Base-by-base conservation (phyloP, 2,797 vertebrate genomes). In the Siniperca obscura region DNA sequence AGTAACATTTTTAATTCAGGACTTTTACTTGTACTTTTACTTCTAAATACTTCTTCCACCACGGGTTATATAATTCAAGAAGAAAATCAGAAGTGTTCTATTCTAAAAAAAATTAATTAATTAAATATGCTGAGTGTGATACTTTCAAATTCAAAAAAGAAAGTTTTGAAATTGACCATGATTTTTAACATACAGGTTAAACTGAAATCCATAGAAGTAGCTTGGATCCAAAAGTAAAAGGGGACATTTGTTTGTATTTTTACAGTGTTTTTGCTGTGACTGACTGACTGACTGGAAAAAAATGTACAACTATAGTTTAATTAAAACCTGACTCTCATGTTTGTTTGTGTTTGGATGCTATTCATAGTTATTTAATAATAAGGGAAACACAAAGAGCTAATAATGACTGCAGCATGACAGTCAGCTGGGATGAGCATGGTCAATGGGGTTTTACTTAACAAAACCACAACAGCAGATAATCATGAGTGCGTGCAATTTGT, bases 351-450 rank as follows among this genome's bases (percentile, higher is more conserved):
- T 71, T 21, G 40, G 17, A 70, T 42, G 38, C 36, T 14, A 21
- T 42, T 53, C 27, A 1, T 38, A 21, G 36, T 46, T 22, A 44
- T 70, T 52, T n/a, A 27, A 16, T 64, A 27, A 56, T 1, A 44
- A 36, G 2, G 16, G 38, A 65, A 66, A 50, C 36, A 53, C 34
- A 68, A 34, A 34, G 30, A 12, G 38, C 13, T 12, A 34, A n/a
- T 34, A 25, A 7, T 22, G 40, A 30, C 40, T 17, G 25, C 60
- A 50, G 14, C 25, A 7, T 36, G 59, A 59, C 1, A 12, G 48
- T 57, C 74, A 48, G n/a, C 40, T 68, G 74, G 71, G 52, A 52
- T 16, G 21, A 68, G 69, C 17, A 19, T 14, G 13, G 16, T 73
- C 25, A 14, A 0, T 50, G 27, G 52, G 34, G 5, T 46, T 55